phyloP scores from a whole-genome alignment of 2,797 vertebrate genomes.

The Tapirus indicus region DNA sequence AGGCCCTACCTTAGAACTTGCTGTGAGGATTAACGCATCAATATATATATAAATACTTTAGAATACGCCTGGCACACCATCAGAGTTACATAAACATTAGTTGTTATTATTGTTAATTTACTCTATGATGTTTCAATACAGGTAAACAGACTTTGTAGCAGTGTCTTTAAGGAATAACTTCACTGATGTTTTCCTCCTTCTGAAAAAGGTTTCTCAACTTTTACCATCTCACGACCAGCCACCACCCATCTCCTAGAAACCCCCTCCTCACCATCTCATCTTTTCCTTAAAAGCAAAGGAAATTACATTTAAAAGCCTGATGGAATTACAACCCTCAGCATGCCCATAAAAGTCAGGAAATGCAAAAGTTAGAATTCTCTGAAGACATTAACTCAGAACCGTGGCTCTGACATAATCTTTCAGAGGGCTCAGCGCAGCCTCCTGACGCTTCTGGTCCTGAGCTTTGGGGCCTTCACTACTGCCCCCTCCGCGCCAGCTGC shows the following conservation, averaged over 20 bases:
- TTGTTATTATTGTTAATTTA: conserved; percentile 8
- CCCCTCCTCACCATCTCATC: conserved; percentile 8
- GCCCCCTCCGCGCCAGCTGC: not conserved
- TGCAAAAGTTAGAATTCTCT: conserved; percentile 64
- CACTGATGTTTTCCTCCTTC: conserved; percentile 25
- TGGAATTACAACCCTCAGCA: conserved; percentile 58
- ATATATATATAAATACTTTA: conserved; percentile 3
- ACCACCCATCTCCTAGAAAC: not conserved
- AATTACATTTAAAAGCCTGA: conserved; percentile 66
- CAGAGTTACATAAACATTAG: not conserved
- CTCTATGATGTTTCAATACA: not conserved
- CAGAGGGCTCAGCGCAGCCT: not conserved
- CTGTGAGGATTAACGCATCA: conserved; percentile 7
- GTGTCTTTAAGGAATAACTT: not conserved
- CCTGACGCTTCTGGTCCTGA: not conserved
- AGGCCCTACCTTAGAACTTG: not conserved
- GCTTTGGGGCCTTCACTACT: not conserved
- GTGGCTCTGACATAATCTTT: not conserved
- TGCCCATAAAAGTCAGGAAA: conserved; percentile 68
- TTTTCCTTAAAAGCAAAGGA: conserved; percentile 68
- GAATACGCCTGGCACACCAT: not conserved
- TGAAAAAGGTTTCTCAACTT: conserved; percentile 1
- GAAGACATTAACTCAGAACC: not conserved
- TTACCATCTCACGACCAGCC: conserved; percentile 15
- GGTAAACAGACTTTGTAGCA: not conserved